Evolutionary conservation across 2,888 invertebrate species (phyloP).

Genomic region (Plagiodera versicolora): DNA sequence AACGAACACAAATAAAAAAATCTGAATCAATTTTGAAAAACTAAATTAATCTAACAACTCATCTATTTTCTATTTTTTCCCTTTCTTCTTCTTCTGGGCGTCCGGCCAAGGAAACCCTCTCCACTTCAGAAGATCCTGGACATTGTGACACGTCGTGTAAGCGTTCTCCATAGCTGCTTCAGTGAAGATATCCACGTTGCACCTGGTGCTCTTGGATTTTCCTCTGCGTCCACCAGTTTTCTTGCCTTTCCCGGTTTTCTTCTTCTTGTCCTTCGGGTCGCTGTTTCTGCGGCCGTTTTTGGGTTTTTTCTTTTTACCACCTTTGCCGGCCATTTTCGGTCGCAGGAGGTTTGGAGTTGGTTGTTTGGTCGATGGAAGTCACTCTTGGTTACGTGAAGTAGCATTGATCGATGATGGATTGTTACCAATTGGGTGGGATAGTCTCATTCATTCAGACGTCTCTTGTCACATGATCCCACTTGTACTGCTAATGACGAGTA

Average conservation of each 20-base stretch:
- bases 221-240: slow-evolving; percentile 38
- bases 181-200: slow-evolving; percentile 82
- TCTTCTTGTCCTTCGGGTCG: slow-evolving; percentile 31
- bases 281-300: slow-evolving; percentile 37
- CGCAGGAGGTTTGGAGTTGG: too few relatives aligned
- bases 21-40: too few relatives aligned
- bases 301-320: slow-evolving; percentile 37
- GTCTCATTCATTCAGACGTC: too few relatives aligned
- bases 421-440: too few relatives aligned
- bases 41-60: too few relatives aligned
- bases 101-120: slow-evolving; percentile 91
- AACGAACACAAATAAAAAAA: too few relatives aligned
- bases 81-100: slow-evolving; percentile 82
- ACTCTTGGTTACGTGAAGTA: not conserved
- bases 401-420: too few relatives aligned
- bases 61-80: slow-evolving; percentile 56
- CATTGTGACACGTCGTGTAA: slow-evolving; percentile 90
- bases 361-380: not conserved
- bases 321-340: slow-evolving; percentile 36
- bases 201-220: slow-evolving; percentile 58
- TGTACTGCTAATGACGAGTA: too few relatives aligned
- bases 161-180: slow-evolving; percentile 93
- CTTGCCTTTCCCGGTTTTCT: slow-evolving; percentile 32
- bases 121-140: slow-evolving; percentile 82
- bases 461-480: too few relatives aligned